These are phyloP conservation scores for Callocephalon fimbriatum DNA, from an alignment of 2,113 vertebrate genomes.

Conservation along the genomic window DNA sequence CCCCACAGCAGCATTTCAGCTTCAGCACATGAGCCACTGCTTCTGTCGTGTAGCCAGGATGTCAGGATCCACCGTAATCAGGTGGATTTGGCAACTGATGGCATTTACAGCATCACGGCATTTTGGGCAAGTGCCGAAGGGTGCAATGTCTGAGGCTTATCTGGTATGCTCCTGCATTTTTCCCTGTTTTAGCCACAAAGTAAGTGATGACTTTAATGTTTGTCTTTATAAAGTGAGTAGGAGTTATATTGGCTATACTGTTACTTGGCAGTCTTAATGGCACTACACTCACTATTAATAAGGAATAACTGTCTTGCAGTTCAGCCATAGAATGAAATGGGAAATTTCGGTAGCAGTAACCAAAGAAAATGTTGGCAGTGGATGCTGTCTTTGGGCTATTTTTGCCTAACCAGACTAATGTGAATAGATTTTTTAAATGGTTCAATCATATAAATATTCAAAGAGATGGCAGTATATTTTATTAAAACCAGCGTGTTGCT, in stretches of 20 bases:
- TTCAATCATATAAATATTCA: slow-evolving; percentile 40
- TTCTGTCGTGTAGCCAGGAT: neutral
- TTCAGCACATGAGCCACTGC: neutral
- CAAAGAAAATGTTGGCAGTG: slow-evolving; percentile 47
- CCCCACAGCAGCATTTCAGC: neutral
- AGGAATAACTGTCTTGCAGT: neutral
- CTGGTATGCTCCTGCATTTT: slow-evolving; percentile 31
- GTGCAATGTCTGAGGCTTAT: neutral
- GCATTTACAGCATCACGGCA: neutral
- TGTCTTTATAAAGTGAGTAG: slow-evolving; percentile 38
- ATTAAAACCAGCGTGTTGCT: neutral
- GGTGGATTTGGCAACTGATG: neutral
- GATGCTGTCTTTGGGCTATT: slow-evolving; percentile 30
- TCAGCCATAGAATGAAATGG: slow-evolving; percentile 30
- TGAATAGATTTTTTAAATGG: slow-evolving; percentile 42
- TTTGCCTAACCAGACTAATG: slow-evolving; percentile 45
- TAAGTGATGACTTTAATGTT: slow-evolving; percentile 56
- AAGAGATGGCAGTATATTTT: slow-evolving; percentile 43
- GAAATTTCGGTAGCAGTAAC: slow-evolving; percentile 49
- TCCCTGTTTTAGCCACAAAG: neutral
- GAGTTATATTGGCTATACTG: slow-evolving; percentile 37
- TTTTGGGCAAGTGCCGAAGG: neutral
- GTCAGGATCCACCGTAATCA: neutral
- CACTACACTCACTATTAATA: neutral
- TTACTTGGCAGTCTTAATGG: slow-evolving; percentile 36